Conservation (phyloP, 2,888 invertebrate genomes). For the Mellilla xanthometata region DNA sequence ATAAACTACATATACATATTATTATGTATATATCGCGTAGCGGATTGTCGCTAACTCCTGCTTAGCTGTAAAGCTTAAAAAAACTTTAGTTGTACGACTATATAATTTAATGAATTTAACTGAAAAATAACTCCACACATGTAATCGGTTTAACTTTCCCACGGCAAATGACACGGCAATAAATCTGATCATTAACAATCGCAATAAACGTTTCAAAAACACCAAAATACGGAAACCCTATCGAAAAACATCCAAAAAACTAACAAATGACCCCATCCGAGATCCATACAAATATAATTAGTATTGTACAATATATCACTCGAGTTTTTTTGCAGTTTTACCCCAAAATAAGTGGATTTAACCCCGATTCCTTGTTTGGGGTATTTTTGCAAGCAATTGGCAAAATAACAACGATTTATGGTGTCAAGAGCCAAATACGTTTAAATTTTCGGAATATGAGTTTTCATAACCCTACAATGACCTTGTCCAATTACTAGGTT, state of each 20-base stretch:
- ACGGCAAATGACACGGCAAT: conserved; percentile 43
- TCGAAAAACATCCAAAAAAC: conserved; percentile 39
- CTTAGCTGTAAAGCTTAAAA: too few species aligned
- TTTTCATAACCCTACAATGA: conserved; percentile 59
- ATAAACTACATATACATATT: too few species aligned
- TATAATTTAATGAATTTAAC: too few species aligned
- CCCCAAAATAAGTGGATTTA: conserved; percentile 77
- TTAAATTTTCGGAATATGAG: conserved; percentile 56
- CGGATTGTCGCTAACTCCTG: too few species aligned
- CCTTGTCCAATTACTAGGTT: conserved; percentile 29
- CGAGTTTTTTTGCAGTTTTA: conserved; percentile 46
- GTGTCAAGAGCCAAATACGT: conserved; percentile 67
- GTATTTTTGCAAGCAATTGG: conserved; percentile 61
- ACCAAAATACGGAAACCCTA: conserved; percentile 54
- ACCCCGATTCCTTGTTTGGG: conserved; percentile 63
- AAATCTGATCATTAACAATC: conserved; percentile 45
- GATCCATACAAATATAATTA: conserved; percentile 78
- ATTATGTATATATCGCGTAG: too few species aligned
- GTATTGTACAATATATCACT: conserved; percentile 68
- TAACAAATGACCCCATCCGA: conserved; percentile 39
- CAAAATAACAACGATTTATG: conserved; percentile 61
- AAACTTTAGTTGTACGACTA: too few species aligned
- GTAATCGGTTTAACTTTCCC: conserved; percentile 49
- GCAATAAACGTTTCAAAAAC: conserved; percentile 45
- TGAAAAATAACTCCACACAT: too few species aligned